These are phyloP conservation scores for Hedya salicella DNA, from an alignment of 2,888 invertebrate species.

Conservation along the genomic window DNA sequence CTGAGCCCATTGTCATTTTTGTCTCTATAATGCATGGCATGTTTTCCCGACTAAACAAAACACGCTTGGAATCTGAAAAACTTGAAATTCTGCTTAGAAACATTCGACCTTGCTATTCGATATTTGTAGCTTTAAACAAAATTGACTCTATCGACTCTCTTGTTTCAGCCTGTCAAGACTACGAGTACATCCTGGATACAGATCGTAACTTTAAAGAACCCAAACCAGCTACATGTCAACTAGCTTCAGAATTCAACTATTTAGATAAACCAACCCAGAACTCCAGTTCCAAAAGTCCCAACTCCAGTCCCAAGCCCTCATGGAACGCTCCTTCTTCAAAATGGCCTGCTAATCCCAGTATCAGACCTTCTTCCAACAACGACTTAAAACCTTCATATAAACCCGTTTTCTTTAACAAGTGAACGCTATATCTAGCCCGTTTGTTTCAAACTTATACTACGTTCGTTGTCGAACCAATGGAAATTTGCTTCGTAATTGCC, in stretches of 20 bases:
- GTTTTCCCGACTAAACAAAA: too few relatives aligned
- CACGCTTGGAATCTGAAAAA: neutral
- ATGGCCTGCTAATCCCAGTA: neutral
- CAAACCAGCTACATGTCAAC: too few relatives aligned
- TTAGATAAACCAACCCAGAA: too few relatives aligned
- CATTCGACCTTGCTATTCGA: neutral
- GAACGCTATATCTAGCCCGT: neutral
- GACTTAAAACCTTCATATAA: neutral
- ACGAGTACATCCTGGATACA: neutral
- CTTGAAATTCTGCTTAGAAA: too few relatives aligned
- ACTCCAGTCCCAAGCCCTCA: neutral
- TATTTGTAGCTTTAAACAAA: neutral
- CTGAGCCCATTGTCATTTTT: too few relatives aligned
- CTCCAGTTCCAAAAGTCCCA: too few relatives aligned
- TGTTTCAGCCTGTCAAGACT: neutral
- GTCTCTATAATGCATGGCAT: too few relatives aligned
- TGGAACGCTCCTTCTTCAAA: neutral
- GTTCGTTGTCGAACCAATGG: neutral
- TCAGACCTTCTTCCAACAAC: neutral
- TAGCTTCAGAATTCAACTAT: neutral
- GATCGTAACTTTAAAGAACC: neutral
- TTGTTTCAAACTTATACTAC: neutral
- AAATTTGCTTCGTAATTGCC: neutral
- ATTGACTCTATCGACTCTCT: neutral
- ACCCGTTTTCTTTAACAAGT: neutral